These are phyloP conservation scores for Synergus umbraculus DNA, from an alignment of 2,888 invertebrate species.

Conservation along the genomic window DNA sequence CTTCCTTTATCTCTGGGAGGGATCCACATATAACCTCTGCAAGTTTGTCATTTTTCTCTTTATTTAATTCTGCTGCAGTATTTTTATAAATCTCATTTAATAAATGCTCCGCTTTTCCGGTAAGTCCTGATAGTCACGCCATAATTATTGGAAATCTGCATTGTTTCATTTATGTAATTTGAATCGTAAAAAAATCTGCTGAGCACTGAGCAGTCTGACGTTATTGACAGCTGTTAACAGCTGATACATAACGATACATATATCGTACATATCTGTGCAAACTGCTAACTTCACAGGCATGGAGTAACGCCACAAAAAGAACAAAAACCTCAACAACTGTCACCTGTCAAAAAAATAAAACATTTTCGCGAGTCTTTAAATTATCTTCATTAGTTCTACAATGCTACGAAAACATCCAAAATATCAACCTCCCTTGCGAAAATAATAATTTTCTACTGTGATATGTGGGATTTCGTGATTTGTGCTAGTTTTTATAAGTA, in stretches of 20 bases:
- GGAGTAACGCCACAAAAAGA: not conserved
- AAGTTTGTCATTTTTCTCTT: conserved; percentile 68
- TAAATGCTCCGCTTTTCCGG: conserved; percentile 86
- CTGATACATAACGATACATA: no score
- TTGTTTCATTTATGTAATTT: not conserved
- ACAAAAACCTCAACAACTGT: conserved; percentile 4
- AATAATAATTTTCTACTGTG: not conserved
- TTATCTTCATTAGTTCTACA: not conserved
- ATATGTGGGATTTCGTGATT: not conserved
- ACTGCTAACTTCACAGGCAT: no score
- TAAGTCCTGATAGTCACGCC: conserved; percentile 86
- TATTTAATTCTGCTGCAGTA: conserved; percentile 82
- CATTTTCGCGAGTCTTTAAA: not conserved
- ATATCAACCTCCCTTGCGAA: not conserved
- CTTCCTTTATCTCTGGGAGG: conserved; percentile 52
- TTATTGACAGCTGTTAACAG: no score
- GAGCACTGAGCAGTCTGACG: no score
- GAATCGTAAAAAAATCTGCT: not conserved
- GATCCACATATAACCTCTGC: conserved; percentile 69
- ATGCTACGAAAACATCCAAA: conserved; percentile 1
- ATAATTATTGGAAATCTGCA: conserved; percentile 70
- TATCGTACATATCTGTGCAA: no score
- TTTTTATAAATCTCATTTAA: conserved; percentile 87
- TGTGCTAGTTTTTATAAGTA: not conserved
- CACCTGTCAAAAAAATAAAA: not conserved